phyloP scores from a whole-genome alignment of 2,888 invertebrate species.

The Trachelus iudaicus region DNA sequence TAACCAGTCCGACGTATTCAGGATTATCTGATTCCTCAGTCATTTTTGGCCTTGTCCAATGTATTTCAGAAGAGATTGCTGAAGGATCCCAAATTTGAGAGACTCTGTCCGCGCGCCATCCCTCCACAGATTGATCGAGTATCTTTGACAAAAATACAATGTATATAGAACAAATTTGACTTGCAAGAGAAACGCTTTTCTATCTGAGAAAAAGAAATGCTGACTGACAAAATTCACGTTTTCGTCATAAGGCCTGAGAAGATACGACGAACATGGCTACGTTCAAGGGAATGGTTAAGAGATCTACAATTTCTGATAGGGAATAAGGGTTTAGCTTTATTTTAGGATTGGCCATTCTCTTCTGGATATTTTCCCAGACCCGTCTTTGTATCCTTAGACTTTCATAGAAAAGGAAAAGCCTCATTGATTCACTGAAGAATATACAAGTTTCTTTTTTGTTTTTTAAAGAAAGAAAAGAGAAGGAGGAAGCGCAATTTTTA shows the following conservation, averaged over 20 bases:
- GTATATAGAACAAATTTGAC: background rate
- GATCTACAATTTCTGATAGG: background rate
- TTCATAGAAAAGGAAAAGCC: background rate
- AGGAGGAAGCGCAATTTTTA: background rate
- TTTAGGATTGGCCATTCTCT: background rate
- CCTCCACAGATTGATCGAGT: conserved; percentile 40
- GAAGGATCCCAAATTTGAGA: conserved; percentile 63
- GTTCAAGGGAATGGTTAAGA: background rate
- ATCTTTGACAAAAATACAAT: conserved; percentile 28
- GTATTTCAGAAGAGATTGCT: conserved; percentile 59
- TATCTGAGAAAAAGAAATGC: background rate
- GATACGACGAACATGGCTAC: background rate
- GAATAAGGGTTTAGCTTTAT: background rate
- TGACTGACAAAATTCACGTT: background rate
- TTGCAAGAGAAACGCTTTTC: background rate
- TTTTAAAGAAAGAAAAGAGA: conserved; percentile 13
- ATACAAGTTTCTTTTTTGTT: conserved; percentile 15
- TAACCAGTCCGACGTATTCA: conserved; percentile 62
- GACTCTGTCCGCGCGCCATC: conserved; percentile 43
- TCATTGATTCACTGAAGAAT: background rate
- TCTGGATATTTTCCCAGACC: background rate
- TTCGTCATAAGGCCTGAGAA: background rate
- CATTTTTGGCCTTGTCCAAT: conserved; percentile 61
- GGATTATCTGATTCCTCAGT: conserved; percentile 55
- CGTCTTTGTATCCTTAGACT: background rate